phyloP scores from a whole-genome alignment of 2,888 invertebrate genomes.

The Graphium colonna region DNA sequence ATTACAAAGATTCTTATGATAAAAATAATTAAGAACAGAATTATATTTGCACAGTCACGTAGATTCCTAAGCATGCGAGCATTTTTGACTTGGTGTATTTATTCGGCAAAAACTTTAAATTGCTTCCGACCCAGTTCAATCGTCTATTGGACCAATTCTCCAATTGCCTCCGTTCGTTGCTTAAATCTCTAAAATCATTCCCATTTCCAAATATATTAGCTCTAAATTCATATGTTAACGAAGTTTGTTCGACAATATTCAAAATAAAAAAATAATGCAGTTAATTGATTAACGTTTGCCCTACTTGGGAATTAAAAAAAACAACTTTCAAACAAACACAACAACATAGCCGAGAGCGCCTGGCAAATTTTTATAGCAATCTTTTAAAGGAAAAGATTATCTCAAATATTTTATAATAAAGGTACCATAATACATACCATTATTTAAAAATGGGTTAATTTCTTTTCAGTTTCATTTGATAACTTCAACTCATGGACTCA shows the following conservation, averaged over 20 bases:
- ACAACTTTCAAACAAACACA: too few species aligned
- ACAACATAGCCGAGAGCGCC: too few species aligned
- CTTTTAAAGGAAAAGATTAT: not conserved
- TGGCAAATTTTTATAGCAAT: conserved; percentile 16
- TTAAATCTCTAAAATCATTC: conserved; percentile 49
- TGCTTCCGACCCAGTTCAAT: conserved; percentile 70
- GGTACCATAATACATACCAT: too few species aligned
- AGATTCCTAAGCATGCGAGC: conserved; percentile 46
- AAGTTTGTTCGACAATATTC: conserved; percentile 15
- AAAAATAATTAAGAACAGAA: not conserved
- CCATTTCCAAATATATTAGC: conserved; percentile 38
- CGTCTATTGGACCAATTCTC: conserved; percentile 63
- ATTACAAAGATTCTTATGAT: too few species aligned
- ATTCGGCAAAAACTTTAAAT: conserved; percentile 75
- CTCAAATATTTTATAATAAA: too few species aligned
- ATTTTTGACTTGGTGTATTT: conserved; percentile 69
- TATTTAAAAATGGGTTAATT: too few species aligned
- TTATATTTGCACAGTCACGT: conserved; percentile 42
- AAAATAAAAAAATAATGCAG: not conserved
- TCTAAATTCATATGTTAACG: conserved; percentile 22
- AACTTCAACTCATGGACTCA: too few species aligned
- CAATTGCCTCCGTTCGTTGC: conserved; percentile 55
- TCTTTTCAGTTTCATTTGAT: too few species aligned
- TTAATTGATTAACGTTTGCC: too few species aligned
- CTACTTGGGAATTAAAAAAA: too few species aligned